Percentiles rank a stretch among this genome's conserved stretches.
phyloP scores from a whole-genome alignment of 1,140 invertebrate species.

The Globodera ellingtonae region DNA sequence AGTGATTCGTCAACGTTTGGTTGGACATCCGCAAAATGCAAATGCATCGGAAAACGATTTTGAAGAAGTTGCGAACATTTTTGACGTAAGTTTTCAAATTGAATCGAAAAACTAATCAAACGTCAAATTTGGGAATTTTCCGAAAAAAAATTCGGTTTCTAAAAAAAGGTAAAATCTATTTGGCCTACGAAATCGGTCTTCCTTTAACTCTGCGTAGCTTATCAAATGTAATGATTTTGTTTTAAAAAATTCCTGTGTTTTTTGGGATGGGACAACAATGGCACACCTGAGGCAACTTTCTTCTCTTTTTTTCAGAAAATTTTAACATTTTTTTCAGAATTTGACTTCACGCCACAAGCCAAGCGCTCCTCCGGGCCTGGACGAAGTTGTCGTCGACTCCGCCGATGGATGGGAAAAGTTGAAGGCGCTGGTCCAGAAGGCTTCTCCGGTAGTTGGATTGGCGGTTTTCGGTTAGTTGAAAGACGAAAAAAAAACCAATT shows the following conservation, averaged over 20 bases:
- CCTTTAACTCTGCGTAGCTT: too few relatives aligned
- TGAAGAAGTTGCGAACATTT: not conserved
- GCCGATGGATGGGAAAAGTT: not conserved
- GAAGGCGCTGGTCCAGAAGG: not conserved
- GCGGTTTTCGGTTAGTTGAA: not conserved
- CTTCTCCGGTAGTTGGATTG: not conserved
- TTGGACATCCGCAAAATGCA: not conserved
- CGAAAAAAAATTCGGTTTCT: too few relatives aligned
- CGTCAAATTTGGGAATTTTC: too few relatives aligned
- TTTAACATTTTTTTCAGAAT: not conserved
- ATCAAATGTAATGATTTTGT: too few relatives aligned
- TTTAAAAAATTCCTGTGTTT: too few relatives aligned
- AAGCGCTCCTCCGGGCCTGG: not conserved
- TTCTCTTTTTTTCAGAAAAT: too few relatives aligned
- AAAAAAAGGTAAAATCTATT: too few relatives aligned
- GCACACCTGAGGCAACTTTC: too few relatives aligned
- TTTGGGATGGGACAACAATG: too few relatives aligned
- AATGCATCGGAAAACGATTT: not conserved
- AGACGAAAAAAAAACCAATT: not conserved
- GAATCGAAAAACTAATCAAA: too few relatives aligned
- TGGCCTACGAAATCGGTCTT: too few relatives aligned
- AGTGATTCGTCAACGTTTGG: not conserved
- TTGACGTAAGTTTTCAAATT: not conserved
- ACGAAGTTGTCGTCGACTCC: not conserved
- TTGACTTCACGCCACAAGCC: not conserved